A percentile compares a stretch with the other conserved stretches of the same genome.
phyloP scores from a whole-genome alignment of 2,888 invertebrate species.

The Synanthedon andrenaeformis region DNA sequence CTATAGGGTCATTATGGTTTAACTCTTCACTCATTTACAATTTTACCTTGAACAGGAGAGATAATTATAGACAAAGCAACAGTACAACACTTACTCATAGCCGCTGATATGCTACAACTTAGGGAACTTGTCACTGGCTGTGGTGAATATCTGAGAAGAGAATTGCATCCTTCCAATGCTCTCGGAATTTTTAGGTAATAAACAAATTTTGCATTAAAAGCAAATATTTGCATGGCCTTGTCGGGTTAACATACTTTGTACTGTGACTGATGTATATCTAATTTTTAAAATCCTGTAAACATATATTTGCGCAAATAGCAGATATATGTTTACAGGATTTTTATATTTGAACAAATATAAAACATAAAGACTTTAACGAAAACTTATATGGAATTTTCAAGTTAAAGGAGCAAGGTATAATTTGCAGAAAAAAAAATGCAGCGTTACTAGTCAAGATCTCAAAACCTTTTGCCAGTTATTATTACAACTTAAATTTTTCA shows the following conservation, averaged over 20 bases:
- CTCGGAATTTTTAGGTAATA: slow-evolving; percentile 84
- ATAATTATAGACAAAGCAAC: slow-evolving; percentile 79
- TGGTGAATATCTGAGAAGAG: slow-evolving; percentile 85
- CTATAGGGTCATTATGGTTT: too few species aligned
- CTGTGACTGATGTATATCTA: background rate
- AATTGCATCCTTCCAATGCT: slow-evolving; percentile 88
- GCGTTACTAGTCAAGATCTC: too few species aligned
- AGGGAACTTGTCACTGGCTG: slow-evolving; percentile 84
- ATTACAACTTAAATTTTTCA: too few species aligned
- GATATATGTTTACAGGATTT: too few species aligned
- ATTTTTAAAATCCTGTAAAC: background rate
- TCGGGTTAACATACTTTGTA: background rate
- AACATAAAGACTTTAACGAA: too few species aligned
- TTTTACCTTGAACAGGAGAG: slow-evolving; percentile 56
- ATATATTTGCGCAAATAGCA: too few species aligned
- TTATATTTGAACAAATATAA: too few species aligned
- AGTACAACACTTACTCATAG: slow-evolving; percentile 89
- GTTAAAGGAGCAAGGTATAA: too few species aligned
- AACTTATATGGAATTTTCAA: too few species aligned
- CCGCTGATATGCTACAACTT: slow-evolving; percentile 92
- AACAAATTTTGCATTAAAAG: background rate
- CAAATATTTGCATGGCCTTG: background rate
- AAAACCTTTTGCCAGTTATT: too few species aligned
- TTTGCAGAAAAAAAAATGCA: too few species aligned
- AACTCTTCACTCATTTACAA: background rate